Conservation (phyloP, 2,888 invertebrate species). For the Temnothorax unifasciatus region DNA sequence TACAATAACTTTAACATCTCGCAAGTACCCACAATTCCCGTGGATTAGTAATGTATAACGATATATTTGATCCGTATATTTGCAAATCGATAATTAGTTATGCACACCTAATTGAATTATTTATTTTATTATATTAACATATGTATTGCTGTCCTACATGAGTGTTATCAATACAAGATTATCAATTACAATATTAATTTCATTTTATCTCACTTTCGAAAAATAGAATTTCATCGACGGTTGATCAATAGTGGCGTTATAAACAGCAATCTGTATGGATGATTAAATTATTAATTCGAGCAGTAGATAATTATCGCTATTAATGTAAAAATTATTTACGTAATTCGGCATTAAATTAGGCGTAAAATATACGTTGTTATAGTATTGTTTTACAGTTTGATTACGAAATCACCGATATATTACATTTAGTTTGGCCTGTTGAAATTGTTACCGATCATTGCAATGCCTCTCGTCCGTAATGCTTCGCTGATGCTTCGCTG, state of each 20-base stretch:
- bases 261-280: neutral
- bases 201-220: conserved; percentile 15
- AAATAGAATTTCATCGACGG: conserved; percentile 19
- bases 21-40: neutral
- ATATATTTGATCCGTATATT: conserved; percentile 20
- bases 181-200: conserved; percentile 34
- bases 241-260: neutral
- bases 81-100: conserved; percentile 36
- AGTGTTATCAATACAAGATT: conserved; percentile 31
- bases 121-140: conserved; percentile 30
- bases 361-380: neutral
- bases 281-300: conserved; percentile 40
- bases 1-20: neutral
- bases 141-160: conserved; percentile 6
- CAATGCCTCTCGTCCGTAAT: neutral
- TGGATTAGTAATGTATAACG: conserved; percentile 16
- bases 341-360: neutral
- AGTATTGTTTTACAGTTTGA: neutral
- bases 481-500: neutral
- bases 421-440: neutral
- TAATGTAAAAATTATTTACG: conserved; percentile 5
- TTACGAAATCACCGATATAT: neutral
- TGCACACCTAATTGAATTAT: conserved; percentile 43
- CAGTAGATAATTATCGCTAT: neutral
- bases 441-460: neutral